Conservation (phyloP, 2,888 invertebrate genomes). For the Lepidocyrtoides sp. region DNA sequence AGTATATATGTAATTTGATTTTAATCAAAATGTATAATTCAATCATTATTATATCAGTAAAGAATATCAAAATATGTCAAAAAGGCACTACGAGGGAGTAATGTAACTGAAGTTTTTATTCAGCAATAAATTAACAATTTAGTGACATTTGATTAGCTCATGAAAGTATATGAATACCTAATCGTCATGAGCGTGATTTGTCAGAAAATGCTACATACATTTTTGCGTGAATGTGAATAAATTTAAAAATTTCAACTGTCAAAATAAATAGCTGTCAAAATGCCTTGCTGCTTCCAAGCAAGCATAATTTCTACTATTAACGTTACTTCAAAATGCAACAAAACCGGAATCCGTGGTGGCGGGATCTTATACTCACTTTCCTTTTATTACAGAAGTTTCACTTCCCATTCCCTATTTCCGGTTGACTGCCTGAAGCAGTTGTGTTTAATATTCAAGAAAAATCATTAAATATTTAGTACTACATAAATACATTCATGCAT, state of each 20-base stretch:
- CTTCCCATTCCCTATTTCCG: not conserved
- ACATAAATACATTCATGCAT: too few relatives aligned
- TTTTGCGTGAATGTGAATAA: too few relatives aligned
- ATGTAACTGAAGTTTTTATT: not conserved
- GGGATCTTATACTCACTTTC: not conserved
- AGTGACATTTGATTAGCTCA: too few relatives aligned
- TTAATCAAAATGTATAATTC: slow-evolving; percentile 32
- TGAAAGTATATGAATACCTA: too few relatives aligned
- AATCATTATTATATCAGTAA: not conserved
- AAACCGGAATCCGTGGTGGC: too few relatives aligned
- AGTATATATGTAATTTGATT: slow-evolving; percentile 31
- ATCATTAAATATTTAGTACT: not conserved
- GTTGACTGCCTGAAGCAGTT: not conserved
- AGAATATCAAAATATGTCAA: not conserved
- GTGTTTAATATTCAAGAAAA: not conserved
- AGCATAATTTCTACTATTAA: too few relatives aligned
- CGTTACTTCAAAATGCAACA: too few relatives aligned
- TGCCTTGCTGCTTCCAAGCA: too few relatives aligned
- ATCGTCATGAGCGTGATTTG: too few relatives aligned
- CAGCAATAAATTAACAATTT: not conserved
- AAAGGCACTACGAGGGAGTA: not conserved
- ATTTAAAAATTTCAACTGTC: too few relatives aligned
- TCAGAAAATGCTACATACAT: too few relatives aligned
- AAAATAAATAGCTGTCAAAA: too few relatives aligned
- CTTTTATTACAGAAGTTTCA: not conserved